A percentile compares a stretch with the other conserved stretches of the same genome.
Conservation (phyloP, 2,888 invertebrate genomes). For the Teleiodes luculella region DNA sequence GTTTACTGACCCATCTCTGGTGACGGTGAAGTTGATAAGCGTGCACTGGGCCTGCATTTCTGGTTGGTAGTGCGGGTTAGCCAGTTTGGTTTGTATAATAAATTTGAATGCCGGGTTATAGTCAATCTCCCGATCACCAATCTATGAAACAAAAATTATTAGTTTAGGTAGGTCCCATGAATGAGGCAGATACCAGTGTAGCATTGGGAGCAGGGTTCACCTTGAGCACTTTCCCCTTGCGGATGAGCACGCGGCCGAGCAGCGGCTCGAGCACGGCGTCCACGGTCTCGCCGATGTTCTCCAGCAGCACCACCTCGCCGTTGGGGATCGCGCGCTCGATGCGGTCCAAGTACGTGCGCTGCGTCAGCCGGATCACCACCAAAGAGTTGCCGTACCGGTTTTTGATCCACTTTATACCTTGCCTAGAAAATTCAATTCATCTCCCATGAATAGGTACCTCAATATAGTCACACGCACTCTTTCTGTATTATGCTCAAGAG, state of each 20-base stretch:
- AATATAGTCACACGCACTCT: background rate
- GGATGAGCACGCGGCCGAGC: slow-evolving; percentile 91
- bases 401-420: slow-evolving; percentile 97
- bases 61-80: slow-evolving; percentile 97
- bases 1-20: slow-evolving; percentile 85
- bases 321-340: slow-evolving; percentile 87
- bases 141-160: slow-evolving; percentile 73
- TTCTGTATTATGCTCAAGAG: background rate
- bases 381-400: slow-evolving; percentile 87
- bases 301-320: slow-evolving; percentile 88
- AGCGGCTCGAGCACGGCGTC: slow-evolving; percentile 95
- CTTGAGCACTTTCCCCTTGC: slow-evolving; percentile 87
- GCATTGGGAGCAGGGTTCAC: slow-evolving; percentile 39
- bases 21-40: slow-evolving; percentile 96
- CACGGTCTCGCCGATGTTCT: slow-evolving; percentile 92
- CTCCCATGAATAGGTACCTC: no score
- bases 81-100: slow-evolving; percentile 94
- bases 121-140: slow-evolving; percentile 96
- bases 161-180: no score
- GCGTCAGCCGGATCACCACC: slow-evolving; percentile 86
- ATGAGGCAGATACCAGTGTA: no score
- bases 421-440: no score
- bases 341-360: slow-evolving; percentile 89
- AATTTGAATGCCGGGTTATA: slow-evolving; percentile 89
- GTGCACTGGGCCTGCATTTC: slow-evolving; percentile 98